These are phyloP conservation scores for Drosophila meridiana DNA, from an alignment of 2,888 invertebrate genomes.

Conservation along the genomic window DNA sequence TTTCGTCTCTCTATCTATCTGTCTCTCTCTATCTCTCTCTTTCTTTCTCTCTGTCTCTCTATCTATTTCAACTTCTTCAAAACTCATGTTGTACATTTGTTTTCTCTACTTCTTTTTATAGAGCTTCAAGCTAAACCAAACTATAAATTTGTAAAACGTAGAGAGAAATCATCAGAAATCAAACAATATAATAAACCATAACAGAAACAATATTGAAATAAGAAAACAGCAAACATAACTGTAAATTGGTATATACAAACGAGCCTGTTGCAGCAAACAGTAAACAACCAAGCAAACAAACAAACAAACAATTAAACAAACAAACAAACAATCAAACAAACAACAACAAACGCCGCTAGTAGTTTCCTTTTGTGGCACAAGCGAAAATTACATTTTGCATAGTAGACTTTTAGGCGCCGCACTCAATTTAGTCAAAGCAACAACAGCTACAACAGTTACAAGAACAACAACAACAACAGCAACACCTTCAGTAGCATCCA, in stretches of 20 bases:
- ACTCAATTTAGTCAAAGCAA: conserved; percentile 58
- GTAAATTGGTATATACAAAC: conserved; percentile 74
- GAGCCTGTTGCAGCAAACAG: conserved; percentile 50
- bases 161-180: conserved; percentile 43
- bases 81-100: conserved; percentile 80
- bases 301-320: conserved; percentile 24
- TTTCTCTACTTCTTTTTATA: conserved; percentile 71
- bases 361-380: conserved; percentile 69
- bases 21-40: conserved; percentile 17
- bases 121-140: conserved; percentile 74
- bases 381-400: conserved; percentile 70
- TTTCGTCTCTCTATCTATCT: conserved; percentile 22
- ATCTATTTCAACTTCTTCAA: conserved; percentile 46
- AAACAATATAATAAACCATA: conserved; percentile 31
- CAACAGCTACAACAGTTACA: conserved; percentile 34
- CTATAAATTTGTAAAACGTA: conserved; percentile 50
- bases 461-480: conserved; percentile 33
- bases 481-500: conserved; percentile 49
- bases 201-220: conserved; percentile 35
- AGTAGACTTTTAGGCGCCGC: conserved; percentile 75
- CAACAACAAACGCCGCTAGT: conserved; percentile 57
- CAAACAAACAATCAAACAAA: not conserved
- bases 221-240: conserved; percentile 48
- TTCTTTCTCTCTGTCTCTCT: not conserved
- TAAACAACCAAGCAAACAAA: conserved; percentile 39